Conservation (phyloP, 2,797 vertebrate genomes). For the Lates japonicus region DNA sequence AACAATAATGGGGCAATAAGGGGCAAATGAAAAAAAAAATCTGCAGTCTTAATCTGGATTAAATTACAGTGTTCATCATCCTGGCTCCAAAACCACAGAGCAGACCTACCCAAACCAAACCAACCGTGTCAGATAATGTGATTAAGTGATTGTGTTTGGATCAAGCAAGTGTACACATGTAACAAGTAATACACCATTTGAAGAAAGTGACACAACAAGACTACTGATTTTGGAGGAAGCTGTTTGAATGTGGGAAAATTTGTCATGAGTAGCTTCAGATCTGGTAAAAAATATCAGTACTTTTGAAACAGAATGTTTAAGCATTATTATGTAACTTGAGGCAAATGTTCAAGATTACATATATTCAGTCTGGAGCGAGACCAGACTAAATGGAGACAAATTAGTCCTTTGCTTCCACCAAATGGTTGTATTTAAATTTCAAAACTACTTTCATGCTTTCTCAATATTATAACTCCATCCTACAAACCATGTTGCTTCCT, state of each 20-base stretch:
- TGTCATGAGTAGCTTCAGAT: not conserved
- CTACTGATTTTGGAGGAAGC: not conserved
- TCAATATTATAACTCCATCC: not conserved
- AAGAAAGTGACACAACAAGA: not conserved
- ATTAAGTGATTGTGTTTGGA: not conserved
- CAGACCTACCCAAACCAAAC: constrained; percentile 41
- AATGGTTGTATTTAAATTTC: not conserved
- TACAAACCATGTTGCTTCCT: not conserved
- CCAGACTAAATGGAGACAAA: not conserved
- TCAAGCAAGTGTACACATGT: not conserved
- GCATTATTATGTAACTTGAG: not conserved
- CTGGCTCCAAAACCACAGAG: constrained; percentile 52
- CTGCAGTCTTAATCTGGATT: constrained; percentile 83
- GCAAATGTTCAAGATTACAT: not conserved
- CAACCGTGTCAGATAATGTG: not conserved
- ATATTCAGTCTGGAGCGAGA: not conserved
- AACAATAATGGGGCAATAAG: constrained; percentile 65
- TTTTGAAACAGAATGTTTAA: not conserved
- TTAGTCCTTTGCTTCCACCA: not conserved
- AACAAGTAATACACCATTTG: not conserved
- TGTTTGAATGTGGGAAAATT: not conserved
- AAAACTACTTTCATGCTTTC: not conserved
- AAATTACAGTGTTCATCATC: constrained; percentile 72
- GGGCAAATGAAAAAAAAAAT: constrained; percentile 73
- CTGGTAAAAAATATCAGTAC: not conserved